These are phyloP conservation scores for Drosophila lacicola DNA, from an alignment of 2,888 invertebrate species.

Conservation along the genomic window DNA sequence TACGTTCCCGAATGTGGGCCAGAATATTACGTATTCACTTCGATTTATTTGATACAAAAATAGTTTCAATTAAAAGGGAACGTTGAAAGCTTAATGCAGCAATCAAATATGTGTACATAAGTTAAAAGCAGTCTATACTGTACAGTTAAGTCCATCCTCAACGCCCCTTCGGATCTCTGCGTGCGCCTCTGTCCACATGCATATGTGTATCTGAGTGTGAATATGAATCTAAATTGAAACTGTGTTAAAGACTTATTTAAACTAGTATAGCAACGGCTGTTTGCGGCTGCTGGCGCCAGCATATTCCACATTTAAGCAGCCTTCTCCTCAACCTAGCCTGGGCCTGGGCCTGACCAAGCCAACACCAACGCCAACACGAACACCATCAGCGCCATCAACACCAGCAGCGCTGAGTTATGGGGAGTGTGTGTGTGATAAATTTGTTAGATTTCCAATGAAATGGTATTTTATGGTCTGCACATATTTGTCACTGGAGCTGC, in stretches of 20 bases:
- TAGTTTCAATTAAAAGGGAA: too few species aligned
- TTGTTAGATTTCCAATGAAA: conserved; percentile 76
- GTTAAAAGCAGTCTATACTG: not conserved
- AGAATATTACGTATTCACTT: too few species aligned
- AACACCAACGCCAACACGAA: conserved; percentile 2
- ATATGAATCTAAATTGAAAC: conserved; percentile 65
- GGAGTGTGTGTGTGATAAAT: conserved; percentile 60
- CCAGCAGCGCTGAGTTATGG: conserved; percentile 55
- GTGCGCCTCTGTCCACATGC: conserved; percentile 19
- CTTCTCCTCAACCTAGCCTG: conserved; percentile 13
- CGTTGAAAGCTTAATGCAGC: too few species aligned
- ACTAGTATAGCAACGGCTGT: conserved; percentile 44
- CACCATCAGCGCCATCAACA: not conserved
- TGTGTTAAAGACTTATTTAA: conserved; percentile 70
- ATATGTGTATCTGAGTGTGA: conserved; percentile 20
- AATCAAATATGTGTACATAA: not conserved
- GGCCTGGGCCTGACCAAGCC: conserved; percentile 17
- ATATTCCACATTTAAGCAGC: conserved; percentile 35
- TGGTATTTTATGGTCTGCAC: conserved; percentile 59
- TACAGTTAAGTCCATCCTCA: not conserved
- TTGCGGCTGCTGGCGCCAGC: conserved; percentile 66
- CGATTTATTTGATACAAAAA: too few species aligned
- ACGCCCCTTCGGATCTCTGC: not conserved
- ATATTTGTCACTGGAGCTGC: conserved; percentile 43
- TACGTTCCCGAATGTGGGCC: too few species aligned